A percentile compares a stretch with the other conserved stretches of the same genome.
phyloP scores from a whole-genome alignment of 2,888 invertebrate species.

The Vanessa cardui region DNA sequence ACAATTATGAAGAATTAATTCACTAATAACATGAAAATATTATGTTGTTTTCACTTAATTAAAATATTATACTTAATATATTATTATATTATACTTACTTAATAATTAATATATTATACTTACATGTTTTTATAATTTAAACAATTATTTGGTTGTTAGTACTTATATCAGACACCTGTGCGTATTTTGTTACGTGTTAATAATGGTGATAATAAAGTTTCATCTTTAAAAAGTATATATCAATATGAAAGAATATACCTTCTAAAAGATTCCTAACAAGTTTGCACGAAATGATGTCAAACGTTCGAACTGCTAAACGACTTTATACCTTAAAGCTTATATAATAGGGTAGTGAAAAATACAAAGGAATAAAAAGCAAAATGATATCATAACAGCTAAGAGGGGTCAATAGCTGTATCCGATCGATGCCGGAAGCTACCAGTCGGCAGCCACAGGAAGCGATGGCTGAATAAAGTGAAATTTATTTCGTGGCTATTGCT shows the following conservation, averaged over 20 bases:
- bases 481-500: slow-evolving; percentile 42
- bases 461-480: slow-evolving; percentile 46
- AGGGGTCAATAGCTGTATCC: slow-evolving; percentile 68
- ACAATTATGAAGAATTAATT: background rate
- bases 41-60: too few species aligned
- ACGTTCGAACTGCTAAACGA: slow-evolving; percentile 33
- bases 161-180: too few species aligned
- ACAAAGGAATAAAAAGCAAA: slow-evolving; percentile 46
- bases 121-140: too few species aligned
- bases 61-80: too few species aligned
- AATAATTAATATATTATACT: too few species aligned
- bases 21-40: background rate
- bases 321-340: slow-evolving; percentile 42
- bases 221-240: too few species aligned
- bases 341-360: slow-evolving; percentile 15
- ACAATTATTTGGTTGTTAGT: too few species aligned
- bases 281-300: slow-evolving; percentile 31
- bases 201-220: too few species aligned
- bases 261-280: slow-evolving; percentile 20
- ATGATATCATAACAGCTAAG: slow-evolving; percentile 56
- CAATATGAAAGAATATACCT: background rate
- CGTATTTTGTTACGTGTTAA: too few species aligned
- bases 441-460: slow-evolving; percentile 47
- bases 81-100: too few species aligned
- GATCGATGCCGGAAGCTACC: slow-evolving; percentile 67